Evolutionary conservation across 2,113 vertebrate species (phyloP), one percentile per base, ranked within the genome.

Genomic region (Archilochus colubris): DNA sequence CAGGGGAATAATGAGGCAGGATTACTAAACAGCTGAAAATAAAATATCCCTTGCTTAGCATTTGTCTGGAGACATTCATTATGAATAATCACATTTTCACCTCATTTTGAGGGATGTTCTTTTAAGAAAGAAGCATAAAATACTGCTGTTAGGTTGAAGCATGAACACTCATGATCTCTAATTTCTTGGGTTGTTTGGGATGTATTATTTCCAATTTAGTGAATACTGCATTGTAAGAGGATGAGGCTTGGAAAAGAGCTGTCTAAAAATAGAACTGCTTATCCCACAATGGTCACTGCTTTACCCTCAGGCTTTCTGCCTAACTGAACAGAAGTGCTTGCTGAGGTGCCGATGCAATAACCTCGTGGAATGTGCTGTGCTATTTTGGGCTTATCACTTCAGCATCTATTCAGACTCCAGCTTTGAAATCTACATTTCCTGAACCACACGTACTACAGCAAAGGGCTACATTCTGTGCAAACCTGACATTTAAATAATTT

Each of bases 181-280:
- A 51, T 76, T 90, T 66, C 46, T 70, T 36, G 44, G 64, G 77
- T 53, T 76, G 82, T 50, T 91, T 28, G 74, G 89, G 67, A 64
- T 21, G 14, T 53, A 67, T 85, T 93, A 48, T 82, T 83, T 95
- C 87, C 83, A 92, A 38, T 90, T 80, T 88, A 88, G 63, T 79
- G 79, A 96, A 88, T 68, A 64, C 7, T 90, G 58, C 93, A 93
- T 51, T 62, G 44, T 69, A 58, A 84, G 81, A 95, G 20, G 54
- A 82, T 77, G 55, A 79, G 87, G 30, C 79, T 83, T 95, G 88
- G 70, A 82, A 90, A 73, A 63, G 66, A 93, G 64, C 66, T 83
- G 46, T 46, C 94, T 96, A 95, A 96, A 97, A 95, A 97, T 97
- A 97, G 97, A 96, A 89, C 69, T 95, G 88, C 94, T 79, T 88